Evolutionary conservation across 64 coral and sea anemone species (phyloP).

Genomic region (Actinia equina): DNA sequence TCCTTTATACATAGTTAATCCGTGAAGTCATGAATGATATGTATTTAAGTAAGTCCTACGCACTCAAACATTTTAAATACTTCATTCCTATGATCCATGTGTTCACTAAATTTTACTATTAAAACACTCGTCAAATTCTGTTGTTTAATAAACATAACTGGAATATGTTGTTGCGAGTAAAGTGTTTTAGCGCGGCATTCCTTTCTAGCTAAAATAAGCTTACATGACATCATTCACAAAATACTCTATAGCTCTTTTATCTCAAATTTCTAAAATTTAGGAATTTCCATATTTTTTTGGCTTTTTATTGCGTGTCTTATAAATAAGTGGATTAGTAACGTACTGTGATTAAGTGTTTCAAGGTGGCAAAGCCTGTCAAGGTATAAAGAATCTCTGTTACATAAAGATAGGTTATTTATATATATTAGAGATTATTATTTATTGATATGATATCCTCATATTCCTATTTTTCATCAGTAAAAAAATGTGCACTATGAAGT

Average conservation of each 20-base stretch:
- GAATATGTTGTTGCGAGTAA: neutral
- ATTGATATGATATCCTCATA: too few species aligned
- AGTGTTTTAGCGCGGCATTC: neutral
- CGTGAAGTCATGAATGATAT: conserved; percentile 13
- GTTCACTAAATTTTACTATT: neutral
- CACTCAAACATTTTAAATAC: neutral
- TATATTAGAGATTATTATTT: neutral
- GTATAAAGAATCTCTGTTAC: neutral
- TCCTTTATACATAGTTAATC: conserved; percentile 8
- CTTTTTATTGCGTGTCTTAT: neutral
- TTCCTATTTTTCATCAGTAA: too few species aligned
- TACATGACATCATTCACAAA: neutral
- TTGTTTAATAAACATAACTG: conserved; percentile 3
- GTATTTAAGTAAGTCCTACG: neutral
- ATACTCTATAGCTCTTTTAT: neutral
- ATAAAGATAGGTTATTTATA: neutral
- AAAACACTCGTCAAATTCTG: neutral
- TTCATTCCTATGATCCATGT: neutral
- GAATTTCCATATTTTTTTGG: neutral
- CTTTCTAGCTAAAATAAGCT: neutral
- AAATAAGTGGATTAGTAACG: neutral
- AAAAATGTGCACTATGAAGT: too few species aligned
- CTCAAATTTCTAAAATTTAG: neutral
- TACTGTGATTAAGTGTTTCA: neutral
- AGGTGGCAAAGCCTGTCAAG: conserved; percentile 1